phyloP scores from a whole-genome alignment of 2,888 invertebrate genomes.

The Apamea crenata region DNA sequence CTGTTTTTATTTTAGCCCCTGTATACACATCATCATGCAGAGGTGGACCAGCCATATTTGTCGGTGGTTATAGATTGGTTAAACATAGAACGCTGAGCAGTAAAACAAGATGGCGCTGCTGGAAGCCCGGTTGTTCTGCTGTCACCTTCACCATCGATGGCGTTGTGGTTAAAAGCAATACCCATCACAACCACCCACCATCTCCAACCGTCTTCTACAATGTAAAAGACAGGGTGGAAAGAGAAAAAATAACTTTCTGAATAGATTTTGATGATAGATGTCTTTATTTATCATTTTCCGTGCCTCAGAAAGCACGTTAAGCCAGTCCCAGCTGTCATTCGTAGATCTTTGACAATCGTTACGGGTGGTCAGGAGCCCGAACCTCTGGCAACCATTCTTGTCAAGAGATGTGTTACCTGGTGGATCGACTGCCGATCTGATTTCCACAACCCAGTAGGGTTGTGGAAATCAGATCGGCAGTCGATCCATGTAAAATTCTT shows the following conservation, averaged over 20 bases:
- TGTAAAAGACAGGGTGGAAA: conserved; percentile 3
- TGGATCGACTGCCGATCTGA: no score
- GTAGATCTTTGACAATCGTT: neutral
- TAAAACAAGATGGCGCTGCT: conserved; percentile 26
- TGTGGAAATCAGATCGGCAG: neutral
- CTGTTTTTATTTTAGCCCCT: neutral
- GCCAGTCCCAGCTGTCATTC: no score
- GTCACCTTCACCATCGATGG: conserved; percentile 24
- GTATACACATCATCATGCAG: neutral
- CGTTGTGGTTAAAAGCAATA: conserved; percentile 17
- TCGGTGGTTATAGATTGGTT: conserved; percentile 23
- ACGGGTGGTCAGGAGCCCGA: neutral
- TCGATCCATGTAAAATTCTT: neutral
- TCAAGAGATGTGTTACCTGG: neutral
- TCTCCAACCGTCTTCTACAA: neutral
- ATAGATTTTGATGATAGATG: neutral
- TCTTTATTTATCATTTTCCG: neutral
- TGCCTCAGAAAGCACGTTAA: neutral
- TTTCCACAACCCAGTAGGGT: no score
- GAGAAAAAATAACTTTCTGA: neutral
- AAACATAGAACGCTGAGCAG: conserved; percentile 20
- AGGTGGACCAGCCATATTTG: conserved; percentile 26
- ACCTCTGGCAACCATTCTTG: neutral
- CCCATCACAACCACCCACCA: conserved; percentile 14
- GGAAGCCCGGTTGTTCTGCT: conserved; percentile 7